These are phyloP conservation scores for Spinus pinus DNA, from an alignment of 2,797 vertebrate genomes.

Conservation along the genomic window DNA sequence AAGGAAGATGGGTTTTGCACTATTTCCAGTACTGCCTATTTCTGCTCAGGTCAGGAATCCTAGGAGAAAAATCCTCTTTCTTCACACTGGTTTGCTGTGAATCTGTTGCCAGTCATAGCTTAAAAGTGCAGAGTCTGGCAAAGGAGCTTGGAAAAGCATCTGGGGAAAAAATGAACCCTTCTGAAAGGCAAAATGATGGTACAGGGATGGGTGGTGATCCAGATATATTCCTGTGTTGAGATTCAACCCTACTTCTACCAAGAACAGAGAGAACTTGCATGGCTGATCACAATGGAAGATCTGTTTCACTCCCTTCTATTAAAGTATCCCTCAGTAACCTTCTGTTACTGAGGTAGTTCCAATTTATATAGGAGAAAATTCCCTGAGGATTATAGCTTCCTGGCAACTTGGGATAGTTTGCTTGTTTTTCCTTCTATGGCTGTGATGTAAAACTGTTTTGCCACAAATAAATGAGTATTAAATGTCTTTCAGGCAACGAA, in stretches of 20 bases:
- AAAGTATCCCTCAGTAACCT: neutral
- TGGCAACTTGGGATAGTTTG: conserved; percentile 20
- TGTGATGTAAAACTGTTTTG: conserved; percentile 22
- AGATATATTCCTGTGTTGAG: neutral
- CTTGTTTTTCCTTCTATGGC: conserved; percentile 1
- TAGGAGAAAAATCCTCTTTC: conserved; percentile 47
- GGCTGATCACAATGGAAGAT: neutral
- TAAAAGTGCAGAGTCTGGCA: neutral
- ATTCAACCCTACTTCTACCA: neutral
- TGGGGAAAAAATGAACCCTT: neutral
- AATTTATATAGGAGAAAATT: neutral
- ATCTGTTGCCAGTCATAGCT: neutral
- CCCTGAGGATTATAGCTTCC: neutral
- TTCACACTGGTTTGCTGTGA: neutral
- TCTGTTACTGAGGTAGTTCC: neutral
- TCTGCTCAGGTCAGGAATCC: conserved; percentile 25
- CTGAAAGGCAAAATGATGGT: neutral
- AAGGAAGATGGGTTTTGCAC: conserved; percentile 26
- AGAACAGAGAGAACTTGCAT: neutral
- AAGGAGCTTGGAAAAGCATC: neutral
- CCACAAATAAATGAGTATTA: conserved; percentile 52
- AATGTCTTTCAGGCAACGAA: conserved; percentile 48
- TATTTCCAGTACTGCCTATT: conserved; percentile 47
- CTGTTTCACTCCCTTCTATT: neutral
- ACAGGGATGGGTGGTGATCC: neutral